These are phyloP conservation scores for Crotalus viridis DNA, from an alignment of 2,113 vertebrate species.

Conservation along the genomic window DNA sequence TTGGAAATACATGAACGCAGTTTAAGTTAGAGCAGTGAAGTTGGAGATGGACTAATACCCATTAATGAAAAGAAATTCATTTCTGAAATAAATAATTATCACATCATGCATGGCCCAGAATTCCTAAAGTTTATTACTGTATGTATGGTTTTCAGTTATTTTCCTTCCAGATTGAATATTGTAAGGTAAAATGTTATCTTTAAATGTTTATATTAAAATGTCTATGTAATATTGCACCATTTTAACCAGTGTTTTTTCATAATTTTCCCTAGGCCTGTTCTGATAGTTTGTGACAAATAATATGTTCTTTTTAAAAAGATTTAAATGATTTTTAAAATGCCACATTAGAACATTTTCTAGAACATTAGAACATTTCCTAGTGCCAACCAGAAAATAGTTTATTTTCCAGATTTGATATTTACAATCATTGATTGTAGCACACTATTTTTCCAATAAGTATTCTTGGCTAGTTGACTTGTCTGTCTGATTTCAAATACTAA, in stretches of 20 bases:
- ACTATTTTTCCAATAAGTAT: neutral
- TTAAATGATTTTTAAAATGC: neutral
- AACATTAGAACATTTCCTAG: neutral
- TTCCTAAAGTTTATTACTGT: neutral
- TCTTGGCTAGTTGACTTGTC: neutral
- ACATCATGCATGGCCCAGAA: neutral
- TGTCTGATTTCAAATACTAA: neutral
- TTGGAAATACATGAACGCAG: neutral
- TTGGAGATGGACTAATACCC: neutral
- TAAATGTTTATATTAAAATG: neutral
- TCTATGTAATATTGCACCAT: neutral
- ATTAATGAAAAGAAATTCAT: neutral
- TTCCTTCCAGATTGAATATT: neutral
- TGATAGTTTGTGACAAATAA: neutral
- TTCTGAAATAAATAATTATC: neutral
- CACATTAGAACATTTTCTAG: neutral
- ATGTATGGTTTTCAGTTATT: neutral
- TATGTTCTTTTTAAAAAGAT: neutral
- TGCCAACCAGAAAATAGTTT: neutral
- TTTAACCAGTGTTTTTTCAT: neutral
- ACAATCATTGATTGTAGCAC: neutral
- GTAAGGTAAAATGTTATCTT: neutral
- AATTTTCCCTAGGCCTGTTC: neutral
- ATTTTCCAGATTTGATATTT: neutral
- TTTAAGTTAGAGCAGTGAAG: neutral